These are phyloP conservation scores for Merluccius polli DNA, from an alignment of 2,797 vertebrate genomes.

Conservation along the genomic window DNA sequence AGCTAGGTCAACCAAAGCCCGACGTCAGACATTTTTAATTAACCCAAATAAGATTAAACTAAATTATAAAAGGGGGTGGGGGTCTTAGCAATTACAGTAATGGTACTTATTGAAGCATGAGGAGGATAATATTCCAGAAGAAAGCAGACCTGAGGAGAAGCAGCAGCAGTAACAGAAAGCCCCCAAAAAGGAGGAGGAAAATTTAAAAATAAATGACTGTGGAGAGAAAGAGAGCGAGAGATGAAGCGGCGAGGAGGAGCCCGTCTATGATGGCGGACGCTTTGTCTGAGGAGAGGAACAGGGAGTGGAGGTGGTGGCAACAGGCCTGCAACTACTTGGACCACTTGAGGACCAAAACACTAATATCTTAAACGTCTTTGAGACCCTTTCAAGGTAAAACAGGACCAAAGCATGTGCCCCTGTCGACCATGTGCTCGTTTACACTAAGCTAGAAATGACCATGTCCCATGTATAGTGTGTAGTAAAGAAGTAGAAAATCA, in stretches of 20 bases:
- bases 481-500: background rate
- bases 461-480: background rate
- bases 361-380: background rate
- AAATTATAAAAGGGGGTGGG: background rate
- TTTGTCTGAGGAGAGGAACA: constrained; percentile 28
- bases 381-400: background rate
- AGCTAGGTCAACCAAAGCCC: background rate
- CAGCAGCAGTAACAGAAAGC: constrained; percentile 25
- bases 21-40: background rate
- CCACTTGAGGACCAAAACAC: too few relatives aligned
- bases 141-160: constrained; percentile 40
- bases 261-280: constrained; percentile 61
- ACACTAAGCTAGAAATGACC: background rate
- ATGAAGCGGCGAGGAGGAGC: constrained; percentile 63
- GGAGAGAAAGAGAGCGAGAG: constrained; percentile 43
- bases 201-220: constrained; percentile 44
- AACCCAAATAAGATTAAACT: constrained; percentile 8
- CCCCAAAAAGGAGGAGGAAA: constrained; percentile 22
- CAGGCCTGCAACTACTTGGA: constrained; percentile 10
- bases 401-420: background rate
- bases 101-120: constrained; percentile 24
- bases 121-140: constrained; percentile 17
- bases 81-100: constrained; percentile 29
- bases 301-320: constrained; percentile 18
- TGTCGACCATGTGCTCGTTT: background rate